Percentiles rank a stretch among this genome's conserved stretches.
Conservation (phyloP, 2,797 vertebrate genomes). For the Falco biarmicus region DNA sequence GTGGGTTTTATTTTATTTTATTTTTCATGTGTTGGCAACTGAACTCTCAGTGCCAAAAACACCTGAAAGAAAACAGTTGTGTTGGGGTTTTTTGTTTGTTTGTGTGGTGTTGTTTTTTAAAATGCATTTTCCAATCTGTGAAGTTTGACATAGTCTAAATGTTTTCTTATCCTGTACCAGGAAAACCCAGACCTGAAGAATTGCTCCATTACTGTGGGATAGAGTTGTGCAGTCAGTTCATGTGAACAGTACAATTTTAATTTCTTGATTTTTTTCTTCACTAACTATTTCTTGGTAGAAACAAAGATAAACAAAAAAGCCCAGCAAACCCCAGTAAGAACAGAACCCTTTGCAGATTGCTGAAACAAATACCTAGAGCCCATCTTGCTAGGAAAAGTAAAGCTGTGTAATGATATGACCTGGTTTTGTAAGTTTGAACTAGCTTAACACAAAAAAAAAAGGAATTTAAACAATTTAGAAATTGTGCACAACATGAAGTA, state of each 20-base stretch:
- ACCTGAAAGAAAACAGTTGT: not conserved
- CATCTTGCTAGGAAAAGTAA: not conserved
- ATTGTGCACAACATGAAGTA: not conserved
- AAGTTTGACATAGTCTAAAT: not conserved
- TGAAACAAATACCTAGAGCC: not conserved
- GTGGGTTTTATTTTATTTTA: too few relatives aligned
- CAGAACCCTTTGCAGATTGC: not conserved
- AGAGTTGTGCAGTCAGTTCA: not conserved
- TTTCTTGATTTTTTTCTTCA: not conserved
- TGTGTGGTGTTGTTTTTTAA: not conserved
- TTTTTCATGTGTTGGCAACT: not conserved
- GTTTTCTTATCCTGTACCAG: not conserved
- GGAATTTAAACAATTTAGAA: not conserved
- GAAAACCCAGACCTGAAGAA: not conserved
- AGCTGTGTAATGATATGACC: fast-evolving
- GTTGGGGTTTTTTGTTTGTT: fast-evolving
- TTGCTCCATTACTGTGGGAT: not conserved
- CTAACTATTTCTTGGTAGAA: not conserved
- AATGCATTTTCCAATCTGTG: not conserved
- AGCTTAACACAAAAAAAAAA: not conserved
- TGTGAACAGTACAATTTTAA: fast-evolving
- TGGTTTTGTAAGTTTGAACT: not conserved
- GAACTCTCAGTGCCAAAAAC: not conserved
- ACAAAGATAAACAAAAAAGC: not conserved
- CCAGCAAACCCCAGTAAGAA: not conserved